Evolutionary conservation across 2,888 invertebrate genomes (phyloP), one percentile per base, ranked within the genome.

Genomic region (Drosophila kanekoi): DNA sequence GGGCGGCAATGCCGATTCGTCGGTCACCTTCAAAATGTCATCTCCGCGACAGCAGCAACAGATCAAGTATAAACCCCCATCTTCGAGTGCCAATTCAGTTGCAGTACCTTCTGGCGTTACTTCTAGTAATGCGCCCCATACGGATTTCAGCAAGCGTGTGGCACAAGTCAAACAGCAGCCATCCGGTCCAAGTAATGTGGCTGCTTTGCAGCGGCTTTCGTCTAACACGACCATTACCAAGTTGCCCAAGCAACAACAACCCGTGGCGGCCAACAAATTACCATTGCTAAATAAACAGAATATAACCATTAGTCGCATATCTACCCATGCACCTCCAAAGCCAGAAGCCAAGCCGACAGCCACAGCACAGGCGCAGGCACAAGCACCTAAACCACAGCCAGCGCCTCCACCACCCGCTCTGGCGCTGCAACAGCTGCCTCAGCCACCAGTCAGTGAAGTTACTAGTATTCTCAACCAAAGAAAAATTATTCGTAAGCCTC

Each of bases 251-350:
- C 78, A 61, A 62, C 77, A 53, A 38, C 45, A 28, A 23, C n/a
- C 51, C 1, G 38, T 16, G 13, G 3, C 68, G 8, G 37, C 45
- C 65, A 60, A 63, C 6, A 86, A 88, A 65, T 43, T 91, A 47
- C 91, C 91, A 0, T 57, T 90, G 40, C 56, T 91, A 6, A 91
- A 90, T 57, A 92, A 92, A 33, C 91, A 92, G 61, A 91, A 91
- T 75, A 89, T 91, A 14, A 92, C 91, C 11, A 92, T 91, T 18
- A 91, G 91, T 77, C 88, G 89, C 32, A 87, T 91, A 72, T 56
- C 85, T 68, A 33, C 76, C 40, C 53, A 76, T 37, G 32, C 82
- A 52, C 20, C 75, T 44, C 53, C 72, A 40, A 71, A 86, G 52
- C 52, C 67, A 23, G 62, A 71, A 28, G n/a, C 56, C 4, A 79